These are phyloP conservation scores for Phyllostomus discolor DNA, from an alignment of 2,113 vertebrate genomes.

Conservation along the genomic window DNA sequence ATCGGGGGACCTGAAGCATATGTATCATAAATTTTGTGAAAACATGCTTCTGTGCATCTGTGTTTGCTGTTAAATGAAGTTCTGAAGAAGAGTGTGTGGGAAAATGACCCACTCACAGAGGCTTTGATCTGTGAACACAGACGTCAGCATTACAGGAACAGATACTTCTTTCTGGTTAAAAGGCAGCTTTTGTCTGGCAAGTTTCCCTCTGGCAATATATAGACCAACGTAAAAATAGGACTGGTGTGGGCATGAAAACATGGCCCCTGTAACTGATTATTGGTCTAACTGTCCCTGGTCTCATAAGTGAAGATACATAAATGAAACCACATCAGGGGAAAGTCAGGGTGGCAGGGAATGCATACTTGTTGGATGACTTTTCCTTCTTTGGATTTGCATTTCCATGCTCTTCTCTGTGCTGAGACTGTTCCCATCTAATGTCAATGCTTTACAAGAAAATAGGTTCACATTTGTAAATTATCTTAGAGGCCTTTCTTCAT, in stretches of 20 bases:
- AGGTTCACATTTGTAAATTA: background rate
- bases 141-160: background rate
- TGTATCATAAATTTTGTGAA: background rate
- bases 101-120: background rate
- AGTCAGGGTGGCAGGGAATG: background rate
- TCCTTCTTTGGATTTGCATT: background rate
- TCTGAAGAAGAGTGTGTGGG: background rate
- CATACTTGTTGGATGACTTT: background rate
- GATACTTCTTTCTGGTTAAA: conserved; percentile 7
- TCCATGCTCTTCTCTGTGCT: background rate
- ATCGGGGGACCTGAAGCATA: background rate
- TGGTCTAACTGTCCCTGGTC: background rate
- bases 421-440: background rate
- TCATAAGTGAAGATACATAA: background rate
- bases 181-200: conserved; percentile 54
- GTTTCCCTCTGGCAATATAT: background rate
- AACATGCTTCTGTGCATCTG: background rate
- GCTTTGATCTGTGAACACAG: conserved; percentile 10
- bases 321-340: background rate
- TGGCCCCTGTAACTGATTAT: background rate
- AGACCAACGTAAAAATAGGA: conserved; percentile 28
- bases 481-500: background rate
- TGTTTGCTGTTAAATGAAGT: background rate
- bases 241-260: background rate
- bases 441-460: background rate